These are phyloP conservation scores for Gallinago nigripennis DNA, from an alignment of 2,797 vertebrate genomes.

Conservation along the genomic window DNA sequence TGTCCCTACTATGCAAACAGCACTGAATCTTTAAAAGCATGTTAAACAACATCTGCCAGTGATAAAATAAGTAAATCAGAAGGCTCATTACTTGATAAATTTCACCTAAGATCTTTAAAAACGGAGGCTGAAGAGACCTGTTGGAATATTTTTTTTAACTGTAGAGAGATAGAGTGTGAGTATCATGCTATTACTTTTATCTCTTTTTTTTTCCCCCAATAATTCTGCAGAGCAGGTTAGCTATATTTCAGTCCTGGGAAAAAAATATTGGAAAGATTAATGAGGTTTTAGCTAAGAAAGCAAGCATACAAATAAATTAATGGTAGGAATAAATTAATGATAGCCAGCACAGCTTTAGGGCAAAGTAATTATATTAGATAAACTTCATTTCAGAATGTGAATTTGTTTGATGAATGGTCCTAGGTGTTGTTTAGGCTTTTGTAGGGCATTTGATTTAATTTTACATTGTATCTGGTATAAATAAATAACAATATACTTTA, in stretches of 20 bases:
- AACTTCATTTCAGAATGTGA: neutral
- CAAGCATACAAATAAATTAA: neutral
- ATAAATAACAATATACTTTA: neutral
- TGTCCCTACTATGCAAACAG: slow-evolving; percentile 52
- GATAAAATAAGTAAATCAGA: slow-evolving; percentile 54
- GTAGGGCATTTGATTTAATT: neutral
- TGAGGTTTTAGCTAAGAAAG: neutral
- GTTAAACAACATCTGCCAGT: slow-evolving; percentile 56
- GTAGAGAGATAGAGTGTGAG: neutral
- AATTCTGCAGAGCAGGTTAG: neutral
- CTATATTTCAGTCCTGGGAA: neutral
- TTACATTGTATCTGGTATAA: neutral
- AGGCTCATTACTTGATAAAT: slow-evolving; percentile 24
- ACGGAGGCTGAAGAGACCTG: neutral
- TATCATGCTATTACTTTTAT: neutral
- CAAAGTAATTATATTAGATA: neutral
- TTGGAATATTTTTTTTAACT: neutral
- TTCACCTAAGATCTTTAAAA: slow-evolving; percentile 36
- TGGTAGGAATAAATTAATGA: neutral
- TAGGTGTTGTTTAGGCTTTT: neutral
- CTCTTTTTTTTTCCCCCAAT: neutral
- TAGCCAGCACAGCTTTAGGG: neutral
- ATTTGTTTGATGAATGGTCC: neutral
- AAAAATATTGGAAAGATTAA: neutral
- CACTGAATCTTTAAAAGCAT: slow-evolving; percentile 31